A percentile compares a stretch with the other conserved stretches of the same genome.
Evolutionary conservation across 1,140 invertebrate species (phyloP).

Genomic region (Notospermus geniculatus): DNA sequence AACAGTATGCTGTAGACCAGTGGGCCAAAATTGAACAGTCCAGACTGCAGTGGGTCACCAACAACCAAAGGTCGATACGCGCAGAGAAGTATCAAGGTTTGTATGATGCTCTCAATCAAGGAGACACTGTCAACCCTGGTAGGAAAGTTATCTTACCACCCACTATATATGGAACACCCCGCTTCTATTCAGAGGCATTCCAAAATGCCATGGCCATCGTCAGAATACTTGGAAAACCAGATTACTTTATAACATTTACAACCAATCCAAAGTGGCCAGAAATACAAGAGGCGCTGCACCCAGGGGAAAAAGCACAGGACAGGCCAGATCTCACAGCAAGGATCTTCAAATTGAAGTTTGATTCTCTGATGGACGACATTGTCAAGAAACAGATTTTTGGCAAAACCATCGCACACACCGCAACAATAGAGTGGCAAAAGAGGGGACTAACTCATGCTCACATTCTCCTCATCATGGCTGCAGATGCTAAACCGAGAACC

Average conservation of each 20-base stretch:
- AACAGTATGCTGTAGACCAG: constrained; percentile 55
- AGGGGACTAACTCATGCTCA: constrained; percentile 60
- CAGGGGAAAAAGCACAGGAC: constrained; percentile 39
- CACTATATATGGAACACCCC: constrained; percentile 46
- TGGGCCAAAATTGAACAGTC: constrained; percentile 50
- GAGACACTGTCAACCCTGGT: constrained; percentile 33
- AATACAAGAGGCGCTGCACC: constrained; percentile 42
- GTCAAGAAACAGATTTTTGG: constrained; percentile 48
- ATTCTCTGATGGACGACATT: constrained; percentile 55
- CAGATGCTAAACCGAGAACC: constrained; percentile 12
- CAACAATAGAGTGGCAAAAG: constrained; percentile 60
- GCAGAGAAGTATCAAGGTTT: constrained; percentile 32
- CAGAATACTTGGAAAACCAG: constrained; percentile 52
- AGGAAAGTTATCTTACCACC: constrained; percentile 53
- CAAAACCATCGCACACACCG: constrained; percentile 41
- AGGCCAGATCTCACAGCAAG: constrained; percentile 57
- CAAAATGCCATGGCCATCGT: constrained; percentile 60
- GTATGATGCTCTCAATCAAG: constrained; percentile 23
- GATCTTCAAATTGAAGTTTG: constrained; percentile 59
- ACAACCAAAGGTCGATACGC: constrained; percentile 32
- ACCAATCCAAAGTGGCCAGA: constrained; percentile 60
- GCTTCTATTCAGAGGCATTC: constrained; percentile 54
- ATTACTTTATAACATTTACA: constrained; percentile 59
- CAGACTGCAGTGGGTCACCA: constrained; percentile 34
- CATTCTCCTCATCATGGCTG: constrained; percentile 55